Conservation (phyloP, 2,888 invertebrate species). For the Apodemia mormo region DNA sequence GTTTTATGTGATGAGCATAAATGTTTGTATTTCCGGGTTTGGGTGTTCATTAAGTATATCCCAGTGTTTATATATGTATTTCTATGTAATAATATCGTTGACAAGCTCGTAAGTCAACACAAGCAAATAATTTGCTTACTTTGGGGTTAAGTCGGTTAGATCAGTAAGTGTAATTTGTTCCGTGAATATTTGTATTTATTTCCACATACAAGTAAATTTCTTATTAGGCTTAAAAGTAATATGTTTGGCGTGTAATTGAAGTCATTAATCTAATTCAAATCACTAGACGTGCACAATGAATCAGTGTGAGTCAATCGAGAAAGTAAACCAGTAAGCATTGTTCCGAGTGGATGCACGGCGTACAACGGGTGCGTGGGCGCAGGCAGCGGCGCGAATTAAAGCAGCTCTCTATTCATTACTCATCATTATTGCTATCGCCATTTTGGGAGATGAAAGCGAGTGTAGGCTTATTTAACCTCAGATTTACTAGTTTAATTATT, state of each 20-base stretch:
- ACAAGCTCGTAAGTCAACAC: too few relatives aligned
- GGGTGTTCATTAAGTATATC: too few relatives aligned
- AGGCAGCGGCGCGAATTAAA: conserved; percentile 76
- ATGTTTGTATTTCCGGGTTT: too few relatives aligned
- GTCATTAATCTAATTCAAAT: conserved; percentile 73
- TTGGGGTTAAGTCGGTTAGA: too few relatives aligned
- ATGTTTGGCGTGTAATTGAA: conserved; percentile 56
- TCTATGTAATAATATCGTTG: too few relatives aligned
- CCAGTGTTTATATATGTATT: too few relatives aligned
- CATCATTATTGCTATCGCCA: conserved; percentile 78
- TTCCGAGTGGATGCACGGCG: conserved; percentile 79
- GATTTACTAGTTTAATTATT: conserved; percentile 50
- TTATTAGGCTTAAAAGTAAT: conserved; percentile 53
- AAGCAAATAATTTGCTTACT: too few relatives aligned
- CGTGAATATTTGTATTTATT: too few relatives aligned
- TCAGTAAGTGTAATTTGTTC: too few relatives aligned
- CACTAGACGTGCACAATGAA: conserved; percentile 71
- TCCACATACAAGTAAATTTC: not conserved
- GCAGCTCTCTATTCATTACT: conserved; percentile 81
- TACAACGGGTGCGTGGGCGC: conserved; percentile 67
- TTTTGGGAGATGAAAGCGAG: conserved; percentile 76
- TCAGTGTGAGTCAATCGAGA: conserved; percentile 80
- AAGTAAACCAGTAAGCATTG: conserved; percentile 81
- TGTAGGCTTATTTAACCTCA: conserved; percentile 64
- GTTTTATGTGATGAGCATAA: too few relatives aligned